Evolutionary conservation across 2,888 invertebrate genomes (phyloP).

Genomic region (Caenorhabditis wallacei): DNA sequence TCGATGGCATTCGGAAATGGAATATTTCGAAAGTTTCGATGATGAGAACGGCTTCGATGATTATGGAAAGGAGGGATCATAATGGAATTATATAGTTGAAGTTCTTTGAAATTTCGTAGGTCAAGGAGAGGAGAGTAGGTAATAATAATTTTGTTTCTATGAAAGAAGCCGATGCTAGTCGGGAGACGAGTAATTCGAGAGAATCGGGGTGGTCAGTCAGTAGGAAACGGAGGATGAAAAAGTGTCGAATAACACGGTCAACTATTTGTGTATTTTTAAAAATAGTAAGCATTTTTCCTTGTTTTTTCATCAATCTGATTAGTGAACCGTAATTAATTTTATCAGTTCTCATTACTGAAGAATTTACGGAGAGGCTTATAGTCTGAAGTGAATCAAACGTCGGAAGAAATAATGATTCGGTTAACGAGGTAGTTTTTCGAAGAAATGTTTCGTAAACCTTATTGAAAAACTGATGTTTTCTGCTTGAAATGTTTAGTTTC

Average conservation of each 20-base stretch:
- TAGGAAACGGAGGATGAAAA: conserved; percentile 13
- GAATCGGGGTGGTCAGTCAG: conserved; percentile 40
- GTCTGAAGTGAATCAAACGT: background rate
- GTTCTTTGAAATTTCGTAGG: background rate
- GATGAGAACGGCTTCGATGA: conserved; percentile 51
- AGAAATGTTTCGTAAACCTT: background rate
- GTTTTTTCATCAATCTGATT: background rate
- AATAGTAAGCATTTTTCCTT: background rate
- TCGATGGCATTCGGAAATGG: conserved; percentile 8
- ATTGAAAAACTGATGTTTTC: too few relatives aligned
- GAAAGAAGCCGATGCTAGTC: background rate
- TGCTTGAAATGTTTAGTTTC: too few relatives aligned
- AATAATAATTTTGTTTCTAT: conserved; percentile 43
- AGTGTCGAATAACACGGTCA: conserved; percentile 50
- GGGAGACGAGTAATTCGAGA: conserved; percentile 49
- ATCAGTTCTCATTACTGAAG: background rate
- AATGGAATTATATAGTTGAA: background rate
- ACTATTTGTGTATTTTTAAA: conserved; percentile 20
- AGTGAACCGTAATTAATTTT: background rate
- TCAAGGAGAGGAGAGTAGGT: conserved; percentile 2
- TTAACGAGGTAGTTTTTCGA: conserved; percentile 1
- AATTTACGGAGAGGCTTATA: conserved; percentile 13
- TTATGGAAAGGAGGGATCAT: conserved; percentile 25
- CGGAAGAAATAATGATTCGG: background rate
- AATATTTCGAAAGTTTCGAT: conserved; percentile 41